Conservation (phyloP, 2,113 vertebrate genomes). For the Pogona vitticeps region DNA sequence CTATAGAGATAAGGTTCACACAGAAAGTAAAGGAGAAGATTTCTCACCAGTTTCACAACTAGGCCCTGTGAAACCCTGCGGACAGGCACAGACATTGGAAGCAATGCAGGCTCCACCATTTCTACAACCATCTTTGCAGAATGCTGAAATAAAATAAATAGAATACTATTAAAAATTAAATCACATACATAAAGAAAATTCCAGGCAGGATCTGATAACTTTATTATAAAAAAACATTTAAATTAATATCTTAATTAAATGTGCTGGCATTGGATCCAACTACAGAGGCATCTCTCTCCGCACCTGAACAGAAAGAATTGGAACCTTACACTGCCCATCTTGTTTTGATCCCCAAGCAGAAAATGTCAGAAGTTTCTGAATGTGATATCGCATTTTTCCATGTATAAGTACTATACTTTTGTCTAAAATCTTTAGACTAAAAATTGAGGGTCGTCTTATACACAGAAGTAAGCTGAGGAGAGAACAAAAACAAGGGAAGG, state of each 20-base stretch:
- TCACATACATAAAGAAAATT: slow-evolving; percentile 32
- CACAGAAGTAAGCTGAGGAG: too few relatives aligned
- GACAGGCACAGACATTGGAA: slow-evolving; percentile 92
- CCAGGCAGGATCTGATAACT: not conserved
- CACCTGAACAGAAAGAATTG: not conserved
- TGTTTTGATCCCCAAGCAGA: not conserved
- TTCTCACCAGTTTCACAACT: slow-evolving; percentile 94
- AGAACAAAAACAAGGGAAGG: too few relatives aligned
- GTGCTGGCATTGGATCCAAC: not conserved
- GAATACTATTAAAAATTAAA: not conserved
- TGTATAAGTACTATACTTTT: too few relatives aligned
- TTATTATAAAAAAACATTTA: not conserved
- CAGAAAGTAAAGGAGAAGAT: slow-evolving; percentile 34
- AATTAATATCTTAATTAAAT: not conserved
- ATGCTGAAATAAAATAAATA: slow-evolving; percentile 82
- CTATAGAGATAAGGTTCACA: slow-evolving; percentile 40
- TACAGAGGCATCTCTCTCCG: not conserved
- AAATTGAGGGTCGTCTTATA: too few relatives aligned
- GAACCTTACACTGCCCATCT: not conserved
- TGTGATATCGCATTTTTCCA: too few relatives aligned
- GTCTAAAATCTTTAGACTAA: too few relatives aligned
- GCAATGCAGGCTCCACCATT: slow-evolving; percentile 94
- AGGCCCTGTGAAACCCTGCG: slow-evolving; percentile 93
- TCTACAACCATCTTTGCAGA: slow-evolving; percentile 93
- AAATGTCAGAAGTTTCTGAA: not conserved